A percentile compares a stretch with the other conserved stretches of the same genome.
phyloP scores from a whole-genome alignment of 2,888 invertebrate genomes.

The Xestia c-nigrum region DNA sequence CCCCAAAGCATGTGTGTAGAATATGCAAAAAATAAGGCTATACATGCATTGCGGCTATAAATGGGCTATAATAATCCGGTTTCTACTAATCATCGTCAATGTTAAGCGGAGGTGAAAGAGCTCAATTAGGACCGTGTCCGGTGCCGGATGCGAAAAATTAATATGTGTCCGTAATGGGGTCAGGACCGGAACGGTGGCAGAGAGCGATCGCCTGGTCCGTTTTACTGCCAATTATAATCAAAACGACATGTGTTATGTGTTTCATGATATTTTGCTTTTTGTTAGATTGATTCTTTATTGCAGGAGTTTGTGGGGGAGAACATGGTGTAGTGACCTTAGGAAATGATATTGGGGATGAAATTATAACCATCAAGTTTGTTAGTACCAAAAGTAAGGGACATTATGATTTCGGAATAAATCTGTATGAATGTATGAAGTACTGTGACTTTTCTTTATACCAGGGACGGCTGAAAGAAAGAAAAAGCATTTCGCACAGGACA shows the following conservation, averaged over 20 bases:
- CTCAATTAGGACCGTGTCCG: slow-evolving; percentile 78
- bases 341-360: neutral
- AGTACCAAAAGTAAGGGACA: too few species aligned
- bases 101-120: slow-evolving; percentile 71
- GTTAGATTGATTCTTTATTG: slow-evolving; percentile 20
- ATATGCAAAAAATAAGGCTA: slow-evolving; percentile 11
- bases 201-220: slow-evolving; percentile 75
- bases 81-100: slow-evolving; percentile 58
- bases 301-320: neutral
- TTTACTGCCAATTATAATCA: slow-evolving; percentile 73
- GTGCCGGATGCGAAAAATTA: slow-evolving; percentile 85
- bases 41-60: slow-evolving; percentile 11
- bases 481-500: too few species aligned
- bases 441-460: neutral
- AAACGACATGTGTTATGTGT: slow-evolving; percentile 64
- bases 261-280: slow-evolving; percentile 32
- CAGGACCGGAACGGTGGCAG: slow-evolving; percentile 73
- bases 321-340: neutral
- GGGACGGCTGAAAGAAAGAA: too few species aligned
- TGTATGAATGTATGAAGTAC: neutral
- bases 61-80: slow-evolving; percentile 43
- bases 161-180: slow-evolving; percentile 80
- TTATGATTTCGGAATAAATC: neutral
- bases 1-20: neutral
- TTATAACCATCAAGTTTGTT: neutral